Percentiles rank a stretch among this genome's conserved stretches.
These are phyloP conservation scores for Samia ricini DNA, from an alignment of 1,140 invertebrate genomes.

Conservation along the genomic window DNA sequence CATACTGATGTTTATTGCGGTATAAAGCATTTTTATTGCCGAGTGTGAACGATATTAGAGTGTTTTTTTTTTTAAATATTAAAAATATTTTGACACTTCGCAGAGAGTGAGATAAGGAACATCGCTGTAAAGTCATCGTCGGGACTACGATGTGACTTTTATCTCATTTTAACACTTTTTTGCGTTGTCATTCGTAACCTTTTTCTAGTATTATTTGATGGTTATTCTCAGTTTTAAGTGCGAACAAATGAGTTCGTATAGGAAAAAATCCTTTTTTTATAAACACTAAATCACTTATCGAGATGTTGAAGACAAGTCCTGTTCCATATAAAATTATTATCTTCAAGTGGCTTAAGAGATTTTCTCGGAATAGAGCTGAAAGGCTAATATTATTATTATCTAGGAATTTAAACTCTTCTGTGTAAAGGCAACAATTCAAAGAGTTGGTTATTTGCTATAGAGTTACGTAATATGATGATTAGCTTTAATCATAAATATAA, in stretches of 20 bases:
- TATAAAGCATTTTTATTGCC: conserved; percentile 13
- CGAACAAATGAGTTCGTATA: not conserved
- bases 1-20: conserved; percentile 8
- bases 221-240: conserved; percentile 1
- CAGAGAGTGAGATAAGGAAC: conserved; percentile 25
- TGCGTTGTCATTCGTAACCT: conserved; percentile 17
- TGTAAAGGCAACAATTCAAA: too few relatives aligned
- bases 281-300: not conserved
- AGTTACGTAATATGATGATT: too few relatives aligned
- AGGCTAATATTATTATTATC: too few relatives aligned
- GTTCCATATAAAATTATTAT: not conserved
- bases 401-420: too few relatives aligned
- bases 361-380: too few relatives aligned
- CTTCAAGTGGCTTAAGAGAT: not conserved
- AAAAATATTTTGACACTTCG: conserved; percentile 46
- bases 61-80: conserved; percentile 11
- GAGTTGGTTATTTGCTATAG: too few relatives aligned
- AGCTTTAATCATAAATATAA: too few relatives aligned
- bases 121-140: conserved; percentile 24
- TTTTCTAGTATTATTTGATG: conserved; percentile 15
- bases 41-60: conserved; percentile 7
- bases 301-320: not conserved
- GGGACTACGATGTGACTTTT: conserved; percentile 19
- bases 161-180: conserved; percentile 21
- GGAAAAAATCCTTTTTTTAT: not conserved